Percentiles rank a stretch among this genome's conserved stretches.
These are phyloP conservation scores for Polylopha cassiicola DNA, from an alignment of 2,888 invertebrate genomes.

Conservation along the genomic window DNA sequence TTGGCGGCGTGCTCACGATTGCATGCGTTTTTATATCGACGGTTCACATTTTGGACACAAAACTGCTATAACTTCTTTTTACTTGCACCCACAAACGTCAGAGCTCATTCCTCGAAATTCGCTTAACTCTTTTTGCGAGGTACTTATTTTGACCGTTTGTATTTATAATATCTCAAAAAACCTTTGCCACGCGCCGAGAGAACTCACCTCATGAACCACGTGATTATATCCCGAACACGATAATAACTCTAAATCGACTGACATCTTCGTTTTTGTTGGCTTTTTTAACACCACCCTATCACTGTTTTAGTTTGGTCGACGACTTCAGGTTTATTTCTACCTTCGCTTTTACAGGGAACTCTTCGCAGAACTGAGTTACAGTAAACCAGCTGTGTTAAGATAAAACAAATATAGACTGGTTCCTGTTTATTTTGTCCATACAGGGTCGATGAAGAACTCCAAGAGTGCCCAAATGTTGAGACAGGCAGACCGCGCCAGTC, in stretches of 20 bases:
- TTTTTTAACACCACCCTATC: conserved; percentile 37
- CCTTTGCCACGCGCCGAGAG: conserved; percentile 35
- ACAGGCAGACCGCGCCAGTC: conserved; percentile 79
- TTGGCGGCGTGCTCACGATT: conserved; percentile 60
- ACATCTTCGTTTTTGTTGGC: conserved; percentile 41
- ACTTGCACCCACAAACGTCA: conserved; percentile 41
- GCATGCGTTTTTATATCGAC: conserved; percentile 62
- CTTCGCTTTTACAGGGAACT: conserved; percentile 33
- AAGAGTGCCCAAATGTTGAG: conserved; percentile 82
- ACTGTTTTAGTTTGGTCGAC: conserved; percentile 26
- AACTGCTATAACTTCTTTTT: conserved; percentile 31
- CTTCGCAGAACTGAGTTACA: conserved; percentile 35
- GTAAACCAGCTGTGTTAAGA: conserved; percentile 36
- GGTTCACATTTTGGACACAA: conserved; percentile 38
- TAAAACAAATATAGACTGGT: conserved; percentile 56
- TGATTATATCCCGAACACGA: conserved; percentile 27
- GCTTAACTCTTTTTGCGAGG: neutral
- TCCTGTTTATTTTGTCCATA: conserved; percentile 72
- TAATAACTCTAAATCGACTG: conserved; percentile 28
- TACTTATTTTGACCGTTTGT: neutral
- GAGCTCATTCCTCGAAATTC: neutral
- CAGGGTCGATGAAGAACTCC: conserved; percentile 81
- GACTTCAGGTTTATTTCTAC: conserved; percentile 28
- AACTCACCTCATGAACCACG: conserved; percentile 34
- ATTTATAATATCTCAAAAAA: conserved; percentile 7